Evolutionary conservation across 2,113 vertebrate species (phyloP), one percentile per base, ranked within the genome.

Genomic region (Heteronetta atricapilla): DNA sequence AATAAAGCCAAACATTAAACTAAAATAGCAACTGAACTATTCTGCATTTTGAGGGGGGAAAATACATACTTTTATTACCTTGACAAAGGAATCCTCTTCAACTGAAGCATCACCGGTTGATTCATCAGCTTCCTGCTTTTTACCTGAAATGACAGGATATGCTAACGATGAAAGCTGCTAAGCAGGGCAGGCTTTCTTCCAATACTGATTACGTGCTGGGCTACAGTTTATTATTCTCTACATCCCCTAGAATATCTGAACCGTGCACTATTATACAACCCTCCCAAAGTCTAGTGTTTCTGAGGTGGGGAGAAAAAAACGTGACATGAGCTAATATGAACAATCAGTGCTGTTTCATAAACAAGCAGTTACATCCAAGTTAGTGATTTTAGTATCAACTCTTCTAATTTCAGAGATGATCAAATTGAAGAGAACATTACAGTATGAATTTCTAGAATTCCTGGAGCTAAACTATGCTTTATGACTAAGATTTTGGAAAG

Each of bases 41-140:
- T 33, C 29, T 21, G 19, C 33, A 12, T n/a, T 59, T 59, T 46
- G 38, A n/a, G 38, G 38, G 38, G 38, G 38, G 44, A 86, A 89
- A 73, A 66, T 90, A 94, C 76, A 90, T 72, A 90, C 86, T 94
- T 93, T 91, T 76, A 89, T 98, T 98, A 99, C 99, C 99, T 99
- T 99, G 89, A 98, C 98, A 95, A 98, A 98, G 48, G 96, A 94
- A 89, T 99, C 99, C 68, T 99, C 99, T 96, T 99, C 99, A 79
- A 98, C 94, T 26, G 98, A 97, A 79, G 95, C 97, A 96, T 99
- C 99, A 60, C 98, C 96, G 87, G 99, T 91, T 95, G 98, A 95
- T 92, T 98, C 98, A 96, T 98, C 99, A 42, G 98, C 98, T 97
- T 99, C 99, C 53, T 97, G 97, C 89, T 98, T 99, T 96, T 98